Evolutionary conservation across 2,888 invertebrate species (phyloP), one percentile per base, ranked within the genome.

Genomic region (Toxonevra muliebris): DNA sequence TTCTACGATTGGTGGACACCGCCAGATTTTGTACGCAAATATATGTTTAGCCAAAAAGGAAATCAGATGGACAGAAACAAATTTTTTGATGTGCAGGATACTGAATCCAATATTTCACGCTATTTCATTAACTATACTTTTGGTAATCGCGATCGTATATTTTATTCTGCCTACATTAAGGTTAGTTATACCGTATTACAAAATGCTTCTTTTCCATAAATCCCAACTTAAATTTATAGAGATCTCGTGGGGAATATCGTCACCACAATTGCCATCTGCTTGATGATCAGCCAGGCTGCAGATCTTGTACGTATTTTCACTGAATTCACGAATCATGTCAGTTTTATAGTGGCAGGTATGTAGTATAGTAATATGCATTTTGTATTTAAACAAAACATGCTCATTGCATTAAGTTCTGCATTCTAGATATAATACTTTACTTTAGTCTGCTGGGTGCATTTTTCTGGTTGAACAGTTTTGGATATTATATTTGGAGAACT

Each of bases 401-500:
- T 72, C 5, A 20, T 13, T 42, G 53, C 17, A 60, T 9, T 15
- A 13, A 48, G 11, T 30, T 30, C 2, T 30, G 2, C 7, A 30
- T 72, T 89, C 71, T 87, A 93, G 94, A 94, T 87, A 89, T 91
- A 8, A 88, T 93, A 75, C 87, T 92, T 73, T 93, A 93, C 77
- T 87, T 93, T 64, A 92, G 93, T 77, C 85, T 94, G 64, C 81
- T 94, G 73, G 93, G 91, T 43, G 92, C 93, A 61, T 94, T 94
- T 84, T 93, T 94, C 80, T 95, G 95, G 95, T 86, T 95, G 3
- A 94, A 93, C 75, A 93, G 93, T 80, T 88, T 93, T 71, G 94
- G 94, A 61, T 95, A 93, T 81, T 94, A 94, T 81, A 92, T 94
- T 71, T 95, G 94, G 94, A 93, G 91, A 82, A 94, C 93, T 1